Base-by-base conservation (phyloP, 2,113 vertebrate species). In the Nibea albiflora region DNA sequence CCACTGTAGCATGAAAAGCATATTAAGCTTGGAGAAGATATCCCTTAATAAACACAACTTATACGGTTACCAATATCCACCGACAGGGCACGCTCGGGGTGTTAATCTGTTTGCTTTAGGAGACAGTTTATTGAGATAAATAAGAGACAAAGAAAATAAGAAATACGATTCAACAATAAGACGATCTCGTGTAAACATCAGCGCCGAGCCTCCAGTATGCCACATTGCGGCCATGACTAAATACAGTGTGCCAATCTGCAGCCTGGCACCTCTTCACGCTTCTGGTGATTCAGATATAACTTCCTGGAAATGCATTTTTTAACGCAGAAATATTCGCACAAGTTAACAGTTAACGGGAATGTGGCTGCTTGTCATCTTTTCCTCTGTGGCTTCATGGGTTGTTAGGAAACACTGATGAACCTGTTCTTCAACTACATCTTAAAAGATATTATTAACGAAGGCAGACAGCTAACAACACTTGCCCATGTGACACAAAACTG, bases 261-360 rank as follows among this genome's bases (percentile, higher is more conserved):
- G 44, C 28, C 50, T 76, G 52, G 49, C 73, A 20, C n/a, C 12
- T 76, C 56, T 53, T 69, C 67, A 73, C 53, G 28, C 31, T 15
- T 76, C 11, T 49, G 44, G n/a, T 60, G 68, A 86, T 49, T 89
- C 54, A 80, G 15, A 70, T n/a, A 46, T 44, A 7, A 57, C 68
- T 83, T 58, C 58, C 83, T 64, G 71, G 62, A 86, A 76, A 78
- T 52, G 10, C 54, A 7, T 53, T 44, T n/a, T 20, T 31, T 44
- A 31, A 52, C 12, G 7, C 16, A 26, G n/a, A 20, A 26, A 69
- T 26, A 20, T 49, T 5, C 11, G 16, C 49, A 73, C 20, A 60
- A 39, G 10, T 50, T 35, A 3, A 42, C 8, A 19, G 17, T 50
- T 35, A 3, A 42, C 8, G 14, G 12, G 24, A 35, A 56, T 35